Evolutionary conservation across 2,113 vertebrate genomes (phyloP).

Genomic region (Aspidoscelis tigris): DNA sequence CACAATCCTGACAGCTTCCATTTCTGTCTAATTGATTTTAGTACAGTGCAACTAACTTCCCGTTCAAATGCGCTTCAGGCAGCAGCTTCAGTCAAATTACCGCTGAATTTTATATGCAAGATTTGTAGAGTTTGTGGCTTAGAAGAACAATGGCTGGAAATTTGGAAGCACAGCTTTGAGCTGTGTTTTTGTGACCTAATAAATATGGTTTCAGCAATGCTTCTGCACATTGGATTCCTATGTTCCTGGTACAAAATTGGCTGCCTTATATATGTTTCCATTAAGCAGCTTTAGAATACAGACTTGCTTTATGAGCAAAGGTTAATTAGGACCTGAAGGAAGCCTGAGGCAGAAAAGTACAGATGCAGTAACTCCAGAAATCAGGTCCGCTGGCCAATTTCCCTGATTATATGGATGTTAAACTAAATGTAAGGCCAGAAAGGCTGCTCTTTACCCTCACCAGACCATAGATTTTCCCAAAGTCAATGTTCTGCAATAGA

Average conservation of each 20-base stretch:
- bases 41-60: not conserved
- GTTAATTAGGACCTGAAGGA: slow-evolving; percentile 61
- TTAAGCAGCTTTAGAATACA: slow-evolving; percentile 38
- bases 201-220: slow-evolving; percentile 12
- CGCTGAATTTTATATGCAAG: slow-evolving; percentile 2
- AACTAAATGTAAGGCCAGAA: slow-evolving; percentile 8
- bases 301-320: slow-evolving; percentile 47
- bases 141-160: slow-evolving; percentile 1
- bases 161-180: slow-evolving; percentile 11
- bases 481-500: slow-evolving; percentile 22
- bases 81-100: not conserved
- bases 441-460: slow-evolving; percentile 4
- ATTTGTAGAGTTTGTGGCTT: not conserved
- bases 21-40: fast-evolving
- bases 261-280: slow-evolving; percentile 20
- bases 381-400: slow-evolving; percentile 20
- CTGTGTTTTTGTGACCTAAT: not conserved
- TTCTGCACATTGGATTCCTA: not conserved
- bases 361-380: slow-evolving; percentile 36
- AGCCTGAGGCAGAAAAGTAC: slow-evolving; percentile 40
- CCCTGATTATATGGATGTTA: slow-evolving; percentile 24
- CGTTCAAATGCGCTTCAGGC: not conserved
- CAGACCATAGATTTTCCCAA: slow-evolving; percentile 13
- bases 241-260: slow-evolving; percentile 3
- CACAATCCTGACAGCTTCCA: not conserved